Percentiles rank a stretch among this genome's conserved stretches.
Evolutionary conservation across 1,140 invertebrate species (phyloP).

Genomic region (Drosophila ambigua): DNA sequence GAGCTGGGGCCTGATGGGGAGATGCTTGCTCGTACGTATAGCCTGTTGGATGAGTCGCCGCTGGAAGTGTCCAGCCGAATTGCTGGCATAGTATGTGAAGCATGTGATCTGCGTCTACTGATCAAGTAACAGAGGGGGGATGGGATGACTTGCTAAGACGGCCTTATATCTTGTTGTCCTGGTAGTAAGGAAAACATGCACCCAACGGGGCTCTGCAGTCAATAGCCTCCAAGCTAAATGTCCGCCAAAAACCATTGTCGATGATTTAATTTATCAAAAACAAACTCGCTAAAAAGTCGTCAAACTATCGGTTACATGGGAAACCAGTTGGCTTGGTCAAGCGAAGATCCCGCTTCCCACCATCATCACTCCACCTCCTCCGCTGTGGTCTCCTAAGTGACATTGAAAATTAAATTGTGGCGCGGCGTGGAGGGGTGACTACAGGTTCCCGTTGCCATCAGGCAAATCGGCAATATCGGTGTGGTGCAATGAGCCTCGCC

Average conservation of each 20-base stretch:
- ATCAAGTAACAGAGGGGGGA: not conserved
- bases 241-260: not conserved
- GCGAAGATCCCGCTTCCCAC: conserved; percentile 1
- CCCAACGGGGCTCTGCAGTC: conserved; percentile 6
- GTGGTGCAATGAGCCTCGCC: conserved; percentile 18
- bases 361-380: not conserved
- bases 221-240: not conserved
- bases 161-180: conserved; percentile 1
- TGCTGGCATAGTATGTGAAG: not conserved
- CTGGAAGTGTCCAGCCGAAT: too few relatives aligned
- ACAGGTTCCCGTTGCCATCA: conserved; percentile 13
- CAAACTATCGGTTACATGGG: conserved; percentile 44
- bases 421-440: conserved; percentile 1
- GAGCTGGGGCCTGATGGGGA: not conserved
- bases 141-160: conserved; percentile 1
- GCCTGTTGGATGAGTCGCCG: too few relatives aligned
- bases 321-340: conserved; percentile 46
- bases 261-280: conserved; percentile 45
- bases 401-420: conserved; percentile 30
- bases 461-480: not conserved
- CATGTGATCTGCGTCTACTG: not conserved
- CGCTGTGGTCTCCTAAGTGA: conserved; percentile 3
- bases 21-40: too few relatives aligned
- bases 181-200: not conserved
- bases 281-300: conserved; percentile 47